phyloP scores from a whole-genome alignment of 2,888 invertebrate genomes.

The Spisula solida region DNA sequence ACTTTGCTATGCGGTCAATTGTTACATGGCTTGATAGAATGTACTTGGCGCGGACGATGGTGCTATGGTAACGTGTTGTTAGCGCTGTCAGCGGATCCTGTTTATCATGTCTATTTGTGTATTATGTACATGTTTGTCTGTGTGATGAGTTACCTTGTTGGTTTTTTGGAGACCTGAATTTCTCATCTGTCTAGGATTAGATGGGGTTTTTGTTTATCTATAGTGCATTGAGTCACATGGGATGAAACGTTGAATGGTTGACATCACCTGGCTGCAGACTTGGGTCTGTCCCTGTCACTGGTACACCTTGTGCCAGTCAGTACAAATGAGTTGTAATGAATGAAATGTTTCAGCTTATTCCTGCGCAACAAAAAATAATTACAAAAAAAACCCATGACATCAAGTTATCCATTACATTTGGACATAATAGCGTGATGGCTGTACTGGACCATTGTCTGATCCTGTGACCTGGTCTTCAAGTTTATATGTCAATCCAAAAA shows the following conservation, averaged over 20 bases:
- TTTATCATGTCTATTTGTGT: not conserved
- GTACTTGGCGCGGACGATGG: not conserved
- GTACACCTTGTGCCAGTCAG: not conserved
- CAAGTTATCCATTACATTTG: constrained; percentile 16
- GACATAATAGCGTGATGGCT: not conserved
- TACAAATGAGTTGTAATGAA: not conserved
- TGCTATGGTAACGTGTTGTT: not conserved
- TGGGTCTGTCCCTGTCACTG: not conserved
- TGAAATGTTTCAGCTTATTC: not conserved
- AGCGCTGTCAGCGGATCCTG: not conserved
- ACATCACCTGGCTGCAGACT: not conserved
- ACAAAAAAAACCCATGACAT: not conserved
- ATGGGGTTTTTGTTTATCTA: not conserved
- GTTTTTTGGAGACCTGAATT: constrained; percentile 22
- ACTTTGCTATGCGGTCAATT: not conserved
- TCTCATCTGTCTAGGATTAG: not conserved
- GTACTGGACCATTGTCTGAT: not conserved
- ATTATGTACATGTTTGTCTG: not conserved
- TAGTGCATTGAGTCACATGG: constrained; percentile 16
- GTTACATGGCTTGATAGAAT: not conserved
- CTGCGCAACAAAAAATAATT: not conserved
- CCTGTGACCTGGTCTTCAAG: not conserved
- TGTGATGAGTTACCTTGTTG: not conserved
- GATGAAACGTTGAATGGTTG: not conserved
- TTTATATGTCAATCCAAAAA: constrained; percentile 6